These are phyloP conservation scores for Megalurothrips usitatus DNA, from an alignment of 2,888 invertebrate genomes.

Conservation along the genomic window DNA sequence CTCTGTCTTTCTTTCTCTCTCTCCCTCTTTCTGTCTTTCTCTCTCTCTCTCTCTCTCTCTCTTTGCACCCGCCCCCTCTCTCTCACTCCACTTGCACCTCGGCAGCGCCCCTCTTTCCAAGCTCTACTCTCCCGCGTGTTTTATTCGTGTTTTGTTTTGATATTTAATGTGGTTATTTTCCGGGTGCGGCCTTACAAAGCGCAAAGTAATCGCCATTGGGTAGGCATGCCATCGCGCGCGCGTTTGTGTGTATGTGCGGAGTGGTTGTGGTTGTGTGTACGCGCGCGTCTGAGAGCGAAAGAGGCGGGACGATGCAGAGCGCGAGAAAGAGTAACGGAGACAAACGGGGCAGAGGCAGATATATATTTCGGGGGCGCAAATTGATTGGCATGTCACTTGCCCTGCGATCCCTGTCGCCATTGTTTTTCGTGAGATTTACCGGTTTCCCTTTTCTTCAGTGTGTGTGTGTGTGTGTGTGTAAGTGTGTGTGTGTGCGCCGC, in stretches of 20 bases:
- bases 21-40: not conserved
- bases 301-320: not conserved
- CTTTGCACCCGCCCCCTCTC: constrained; percentile 7
- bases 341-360: constrained; percentile 11
- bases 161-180: not conserved
- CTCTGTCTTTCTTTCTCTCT: no score
- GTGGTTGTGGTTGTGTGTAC: not conserved
- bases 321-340: not conserved
- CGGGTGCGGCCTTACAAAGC: constrained; percentile 2
- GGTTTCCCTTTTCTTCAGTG: not conserved
- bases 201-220: not conserved
- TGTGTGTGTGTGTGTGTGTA: no score
- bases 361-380: constrained; percentile 20
- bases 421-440: constrained; percentile 22
- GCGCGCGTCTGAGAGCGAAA: no score
- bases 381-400: constrained; percentile 13
- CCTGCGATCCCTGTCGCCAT: constrained; percentile 21
- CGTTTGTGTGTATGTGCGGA: not conserved
- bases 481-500: no score
- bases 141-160: constrained; percentile 8
- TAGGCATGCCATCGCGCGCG: not conserved
- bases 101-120: not conserved
- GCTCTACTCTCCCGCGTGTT: not conserved
- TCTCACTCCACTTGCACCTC: not conserved
- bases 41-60: constrained; percentile 13